Evolutionary conservation across 2,888 invertebrate genomes (phyloP).

Genomic region (Sisyra terminalis): DNA sequence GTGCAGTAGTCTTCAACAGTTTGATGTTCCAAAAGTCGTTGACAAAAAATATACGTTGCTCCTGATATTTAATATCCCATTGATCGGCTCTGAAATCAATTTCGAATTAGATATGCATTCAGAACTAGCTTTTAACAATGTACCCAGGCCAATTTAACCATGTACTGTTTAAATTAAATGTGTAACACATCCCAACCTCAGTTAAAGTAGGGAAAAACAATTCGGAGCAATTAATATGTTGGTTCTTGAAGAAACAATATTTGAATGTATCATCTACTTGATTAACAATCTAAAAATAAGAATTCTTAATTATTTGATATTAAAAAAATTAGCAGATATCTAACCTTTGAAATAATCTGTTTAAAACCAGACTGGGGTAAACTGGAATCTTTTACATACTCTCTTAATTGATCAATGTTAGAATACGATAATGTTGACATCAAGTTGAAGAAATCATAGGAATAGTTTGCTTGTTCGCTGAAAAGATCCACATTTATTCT

Average conservation of each 20-base stretch:
- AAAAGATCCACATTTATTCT: background rate
- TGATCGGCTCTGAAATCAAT: background rate
- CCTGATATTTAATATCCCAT: background rate
- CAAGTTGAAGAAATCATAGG: constrained; percentile 21
- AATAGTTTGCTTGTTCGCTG: background rate
- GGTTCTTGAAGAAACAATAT: constrained; percentile 52
- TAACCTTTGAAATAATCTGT: constrained; percentile 18
- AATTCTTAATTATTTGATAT: constrained; percentile 16
- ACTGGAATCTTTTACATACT: constrained; percentile 14
- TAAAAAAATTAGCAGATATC: constrained; percentile 3
- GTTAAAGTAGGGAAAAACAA: constrained; percentile 49
- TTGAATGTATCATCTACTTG: constrained; percentile 42
- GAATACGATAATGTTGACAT: constrained; percentile 27
- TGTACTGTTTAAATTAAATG: constrained; percentile 48
- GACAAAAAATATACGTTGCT: background rate
- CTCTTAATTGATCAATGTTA: constrained; percentile 19
- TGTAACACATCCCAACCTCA: constrained; percentile 57
- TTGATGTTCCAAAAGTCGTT: no score
- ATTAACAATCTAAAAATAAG: constrained; percentile 31
- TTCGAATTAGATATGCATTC: no score
- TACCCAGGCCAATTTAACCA: constrained; percentile 39
- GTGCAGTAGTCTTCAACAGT: no score
- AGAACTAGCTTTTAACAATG: background rate
- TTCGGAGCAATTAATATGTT: constrained; percentile 46
- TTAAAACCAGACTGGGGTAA: constrained; percentile 14